These are phyloP conservation scores for Hetaerina titia DNA, from an alignment of 2,888 invertebrate species.

Conservation along the genomic window DNA sequence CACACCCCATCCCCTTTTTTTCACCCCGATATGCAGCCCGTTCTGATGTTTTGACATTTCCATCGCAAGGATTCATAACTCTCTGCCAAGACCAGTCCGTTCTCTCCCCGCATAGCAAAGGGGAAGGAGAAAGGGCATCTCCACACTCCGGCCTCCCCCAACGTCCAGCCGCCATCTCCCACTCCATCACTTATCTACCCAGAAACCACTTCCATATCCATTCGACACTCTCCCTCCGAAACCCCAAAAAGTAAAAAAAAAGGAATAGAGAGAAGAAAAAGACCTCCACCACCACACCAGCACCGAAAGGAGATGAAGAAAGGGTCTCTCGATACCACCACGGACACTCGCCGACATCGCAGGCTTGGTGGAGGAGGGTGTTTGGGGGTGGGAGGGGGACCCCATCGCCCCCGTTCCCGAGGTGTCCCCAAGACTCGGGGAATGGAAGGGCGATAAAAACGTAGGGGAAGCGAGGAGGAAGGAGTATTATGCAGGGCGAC, in stretches of 20 bases:
- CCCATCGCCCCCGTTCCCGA: not conserved
- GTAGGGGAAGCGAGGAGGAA: not conserved
- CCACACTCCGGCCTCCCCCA: not conserved
- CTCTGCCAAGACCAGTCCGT: not conserved
- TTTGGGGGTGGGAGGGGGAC: not conserved
- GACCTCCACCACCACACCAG: too few relatives aligned
- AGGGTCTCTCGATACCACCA: not conserved
- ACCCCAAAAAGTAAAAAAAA: not conserved
- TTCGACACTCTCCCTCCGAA: slow-evolving; percentile 2
- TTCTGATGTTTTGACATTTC: slow-evolving; percentile 12
- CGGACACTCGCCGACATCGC: not conserved
- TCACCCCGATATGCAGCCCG: not conserved
- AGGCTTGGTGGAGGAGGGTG: not conserved
- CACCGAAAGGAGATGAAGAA: not conserved
- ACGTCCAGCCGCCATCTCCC: not conserved
- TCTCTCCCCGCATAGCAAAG: not conserved
- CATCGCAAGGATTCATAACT: slow-evolving; percentile 25
- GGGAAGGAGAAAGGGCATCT: not conserved
- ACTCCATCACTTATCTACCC: slow-evolving; percentile 3
- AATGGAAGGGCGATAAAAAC: not conserved
- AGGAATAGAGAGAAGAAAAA: not conserved
- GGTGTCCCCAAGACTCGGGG: not conserved
- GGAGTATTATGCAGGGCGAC: not conserved
- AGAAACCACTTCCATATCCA: not conserved
- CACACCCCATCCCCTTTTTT: not conserved